phyloP scores from a whole-genome alignment of 2,888 invertebrate species.

The Germaria angustata region DNA sequence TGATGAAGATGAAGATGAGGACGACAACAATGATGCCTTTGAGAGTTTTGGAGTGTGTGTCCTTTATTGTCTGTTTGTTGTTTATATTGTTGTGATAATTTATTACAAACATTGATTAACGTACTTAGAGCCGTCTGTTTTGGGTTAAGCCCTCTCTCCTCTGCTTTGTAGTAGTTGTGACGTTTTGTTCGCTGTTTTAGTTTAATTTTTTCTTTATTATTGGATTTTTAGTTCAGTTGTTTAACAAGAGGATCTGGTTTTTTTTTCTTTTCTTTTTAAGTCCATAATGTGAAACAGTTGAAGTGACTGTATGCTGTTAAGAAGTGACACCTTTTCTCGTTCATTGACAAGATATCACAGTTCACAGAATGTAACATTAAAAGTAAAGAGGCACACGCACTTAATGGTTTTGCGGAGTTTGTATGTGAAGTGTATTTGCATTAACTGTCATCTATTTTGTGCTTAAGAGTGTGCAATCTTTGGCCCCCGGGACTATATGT shows the following conservation, averaged over 20 bases:
- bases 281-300: constrained; percentile 48
- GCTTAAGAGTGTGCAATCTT: not conserved
- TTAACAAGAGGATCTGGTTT: constrained; percentile 57
- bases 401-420: constrained; percentile 1
- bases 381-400: constrained; percentile 63
- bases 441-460: constrained; percentile 33
- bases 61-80: constrained; percentile 46
- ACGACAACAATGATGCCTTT: constrained; percentile 53
- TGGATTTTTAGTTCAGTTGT: constrained; percentile 58
- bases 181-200: constrained; percentile 52
- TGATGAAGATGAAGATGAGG: constrained; percentile 45
- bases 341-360: constrained; percentile 66
- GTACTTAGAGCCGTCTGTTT: constrained; percentile 68
- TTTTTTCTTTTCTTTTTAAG: constrained; percentile 2
- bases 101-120: constrained; percentile 68
- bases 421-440: constrained; percentile 22
- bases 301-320: constrained; percentile 63
- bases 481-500: constrained; percentile 25
- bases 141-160: constrained; percentile 66
- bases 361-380: constrained; percentile 64
- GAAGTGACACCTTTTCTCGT: constrained; percentile 64
- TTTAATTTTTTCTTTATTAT: constrained; percentile 41
- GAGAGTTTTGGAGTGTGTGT: constrained; percentile 59
- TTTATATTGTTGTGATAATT: constrained; percentile 67
- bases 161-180: constrained; percentile 61